Percentiles rank a stretch among this genome's conserved stretches.
These are phyloP conservation scores for Harpagoxenus sublaevis DNA, from an alignment of 2,888 invertebrate genomes.

Conservation along the genomic window DNA sequence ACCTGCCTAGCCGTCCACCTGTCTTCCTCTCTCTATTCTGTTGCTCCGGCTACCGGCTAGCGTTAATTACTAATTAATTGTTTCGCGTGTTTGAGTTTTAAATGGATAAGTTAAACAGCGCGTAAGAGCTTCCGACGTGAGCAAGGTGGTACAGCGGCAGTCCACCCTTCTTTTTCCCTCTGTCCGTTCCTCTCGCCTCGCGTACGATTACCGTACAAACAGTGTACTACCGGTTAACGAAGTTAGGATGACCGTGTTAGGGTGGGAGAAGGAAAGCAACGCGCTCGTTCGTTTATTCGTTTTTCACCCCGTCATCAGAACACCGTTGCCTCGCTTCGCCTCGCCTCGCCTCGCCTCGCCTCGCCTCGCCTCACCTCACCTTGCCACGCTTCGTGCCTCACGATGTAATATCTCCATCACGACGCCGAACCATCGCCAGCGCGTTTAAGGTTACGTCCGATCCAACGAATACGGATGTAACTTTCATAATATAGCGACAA, in stretches of 20 bases:
- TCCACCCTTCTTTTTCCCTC: constrained; percentile 57
- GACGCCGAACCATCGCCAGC: constrained; percentile 35
- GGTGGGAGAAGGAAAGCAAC: constrained; percentile 66
- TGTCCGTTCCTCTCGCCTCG: constrained; percentile 49
- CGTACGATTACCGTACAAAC: constrained; percentile 75
- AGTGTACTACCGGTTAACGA: constrained; percentile 76
- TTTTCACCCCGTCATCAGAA: constrained; percentile 78
- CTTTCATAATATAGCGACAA: constrained; percentile 17
- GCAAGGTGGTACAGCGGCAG: constrained; percentile 59
- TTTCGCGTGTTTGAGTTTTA: constrained; percentile 85
- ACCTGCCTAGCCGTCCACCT: constrained; percentile 43
- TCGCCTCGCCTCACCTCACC: constrained; percentile 25
- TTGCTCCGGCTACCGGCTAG: constrained; percentile 70
- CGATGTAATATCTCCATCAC: constrained; percentile 48
- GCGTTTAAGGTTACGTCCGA: constrained; percentile 30
- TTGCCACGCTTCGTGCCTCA: constrained; percentile 27
- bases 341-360: constrained; percentile 34
- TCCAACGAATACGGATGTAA: constrained; percentile 35
- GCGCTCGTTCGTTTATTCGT: constrained; percentile 76
- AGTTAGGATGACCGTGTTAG: constrained; percentile 78
- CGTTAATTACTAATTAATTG: constrained; percentile 86
- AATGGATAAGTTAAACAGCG: constrained; percentile 84
- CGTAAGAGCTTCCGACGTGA: constrained; percentile 72
- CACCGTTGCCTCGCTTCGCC: constrained; percentile 35
- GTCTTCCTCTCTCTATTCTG: constrained; percentile 49